Percentiles rank a stretch among this genome's conserved stretches.
Evolutionary conservation across 1,140 invertebrate species (phyloP).

Genomic region (Acromyrmex charruanus): DNA sequence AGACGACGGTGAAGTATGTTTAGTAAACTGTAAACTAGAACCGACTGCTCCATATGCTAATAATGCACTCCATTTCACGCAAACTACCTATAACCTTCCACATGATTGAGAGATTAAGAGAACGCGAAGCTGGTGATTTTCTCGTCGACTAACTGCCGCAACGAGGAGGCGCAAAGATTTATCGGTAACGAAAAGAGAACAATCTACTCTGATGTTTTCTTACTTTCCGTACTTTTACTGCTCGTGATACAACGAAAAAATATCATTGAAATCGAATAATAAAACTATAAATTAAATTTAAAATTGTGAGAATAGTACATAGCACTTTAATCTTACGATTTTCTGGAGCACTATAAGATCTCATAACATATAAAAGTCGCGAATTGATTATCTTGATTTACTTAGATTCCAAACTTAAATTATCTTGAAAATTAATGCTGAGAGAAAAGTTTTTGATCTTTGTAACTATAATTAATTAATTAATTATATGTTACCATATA

Average conservation of each 20-base stretch:
- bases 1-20: slow-evolving; percentile 5
- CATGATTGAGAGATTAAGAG: slow-evolving; percentile 61
- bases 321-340: background rate
- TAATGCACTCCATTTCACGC: slow-evolving; percentile 42
- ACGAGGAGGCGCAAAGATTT: slow-evolving; percentile 30
- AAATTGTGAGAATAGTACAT: background rate
- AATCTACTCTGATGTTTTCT: slow-evolving; percentile 20
- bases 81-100: slow-evolving; percentile 43
- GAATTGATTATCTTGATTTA: background rate
- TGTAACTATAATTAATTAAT: no score
- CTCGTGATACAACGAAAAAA: background rate
- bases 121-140: slow-evolving; percentile 34
- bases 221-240: background rate
- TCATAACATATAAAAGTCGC: background rate
- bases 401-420: no score
- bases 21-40: background rate
- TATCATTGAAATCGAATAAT: background rate
- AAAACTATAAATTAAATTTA: background rate
- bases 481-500: no score
- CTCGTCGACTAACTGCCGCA: slow-evolving; percentile 23
- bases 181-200: slow-evolving; percentile 29
- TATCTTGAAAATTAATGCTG: no score
- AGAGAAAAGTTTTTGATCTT: no score
- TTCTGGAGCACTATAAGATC: background rate
- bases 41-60: slow-evolving; percentile 26